Base-by-base conservation (phyloP, 2,797 vertebrate species). In the Zenarchopterus dispar region DNA sequence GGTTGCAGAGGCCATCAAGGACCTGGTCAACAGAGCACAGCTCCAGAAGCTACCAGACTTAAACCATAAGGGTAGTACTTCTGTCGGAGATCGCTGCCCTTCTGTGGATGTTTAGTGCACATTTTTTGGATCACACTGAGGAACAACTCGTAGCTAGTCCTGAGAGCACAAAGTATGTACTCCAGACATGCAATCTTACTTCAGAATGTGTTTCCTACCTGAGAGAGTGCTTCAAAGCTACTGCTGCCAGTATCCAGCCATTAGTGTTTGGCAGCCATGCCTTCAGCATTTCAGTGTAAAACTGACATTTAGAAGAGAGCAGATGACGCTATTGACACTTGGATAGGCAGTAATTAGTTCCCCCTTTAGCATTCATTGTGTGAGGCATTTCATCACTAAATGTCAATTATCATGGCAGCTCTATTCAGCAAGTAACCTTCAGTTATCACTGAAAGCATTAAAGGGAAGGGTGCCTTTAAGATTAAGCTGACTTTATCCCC, bases 341-440 rank as follows among this genome's bases (percentile, higher is more conserved):
- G 81, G 81, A 89, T 86, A 84, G 90, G 84, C 83, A 73, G 87
- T 90, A 91, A 93, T 93, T 91, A 93, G 88, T 76, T 87, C 82
- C 67, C 78, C 85, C 77, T 87, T 91, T 86, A 91, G 86, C 88
- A 87, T 91, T 90, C 82, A 87, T 77, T 80, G 85, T 86, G 78
- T 42, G 68, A 88, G 88, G 77, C 91, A 81, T 92, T 92, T 89
- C 87, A 84, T 89, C 77, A 77, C 82, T 93, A 93, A 94, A 93
- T 93, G 93, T 93, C 92, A 94, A 92, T 93, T 92, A 93, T 91
- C 85, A 81, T 84, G 85, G 88, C 62, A 62, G 88, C 81, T 82
- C 77, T 48, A 75, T 91, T 88, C 87, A 78, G 77, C 51, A 39
- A 70, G 77, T 87, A 91, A 92, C 91, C 91, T 91, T 88, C 87